A percentile compares a stretch with the other conserved stretches of the same genome.
Conservation (phyloP, 1,140 invertebrate genomes). For the Drosophila ogumai region DNA sequence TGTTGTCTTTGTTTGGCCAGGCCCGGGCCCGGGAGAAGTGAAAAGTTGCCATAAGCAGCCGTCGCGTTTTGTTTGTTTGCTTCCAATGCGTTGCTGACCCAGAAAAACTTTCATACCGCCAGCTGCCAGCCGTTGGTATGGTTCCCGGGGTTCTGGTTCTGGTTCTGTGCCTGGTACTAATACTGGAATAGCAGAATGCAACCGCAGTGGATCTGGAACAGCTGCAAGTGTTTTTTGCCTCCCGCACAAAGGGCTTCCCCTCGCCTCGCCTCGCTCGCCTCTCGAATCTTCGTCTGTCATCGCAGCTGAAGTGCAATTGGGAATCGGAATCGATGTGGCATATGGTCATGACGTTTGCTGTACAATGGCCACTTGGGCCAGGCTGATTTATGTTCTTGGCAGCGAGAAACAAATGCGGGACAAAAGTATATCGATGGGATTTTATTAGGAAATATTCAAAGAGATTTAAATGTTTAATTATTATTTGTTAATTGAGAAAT, state of each 20-base stretch:
- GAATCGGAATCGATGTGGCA: constrained; percentile 41
- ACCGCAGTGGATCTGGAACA: constrained; percentile 56
- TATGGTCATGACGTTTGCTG: constrained; percentile 73
- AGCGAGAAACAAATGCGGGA: constrained; percentile 5
- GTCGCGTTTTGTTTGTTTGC: constrained; percentile 48
- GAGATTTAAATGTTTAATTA: not conserved
- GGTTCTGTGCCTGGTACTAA: not conserved
- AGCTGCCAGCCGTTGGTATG: constrained; percentile 36
- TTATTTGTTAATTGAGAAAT: not conserved
- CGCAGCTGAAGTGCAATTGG: constrained; percentile 37
- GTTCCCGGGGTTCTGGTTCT: constrained; percentile 23
- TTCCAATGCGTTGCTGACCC: constrained; percentile 82
- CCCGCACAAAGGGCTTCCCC: constrained; percentile 29
- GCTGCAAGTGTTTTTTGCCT: constrained; percentile 74
- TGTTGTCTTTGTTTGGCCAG: constrained; percentile 52
- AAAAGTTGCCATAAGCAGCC: constrained; percentile 60
- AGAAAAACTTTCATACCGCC: constrained; percentile 79
- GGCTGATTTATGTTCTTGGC: constrained; percentile 65
- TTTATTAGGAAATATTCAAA: constrained; percentile 13
- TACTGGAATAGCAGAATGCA: constrained; percentile 34
- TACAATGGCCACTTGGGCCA: constrained; percentile 61
- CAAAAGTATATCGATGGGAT: constrained; percentile 6
- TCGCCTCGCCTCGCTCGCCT: constrained; percentile 4
- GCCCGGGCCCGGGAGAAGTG: constrained; percentile 22
- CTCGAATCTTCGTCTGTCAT: constrained; percentile 39